Evolutionary conservation across 2,113 vertebrate species (phyloP).

Genomic region (pig (Sus scrofa)): DNA sequence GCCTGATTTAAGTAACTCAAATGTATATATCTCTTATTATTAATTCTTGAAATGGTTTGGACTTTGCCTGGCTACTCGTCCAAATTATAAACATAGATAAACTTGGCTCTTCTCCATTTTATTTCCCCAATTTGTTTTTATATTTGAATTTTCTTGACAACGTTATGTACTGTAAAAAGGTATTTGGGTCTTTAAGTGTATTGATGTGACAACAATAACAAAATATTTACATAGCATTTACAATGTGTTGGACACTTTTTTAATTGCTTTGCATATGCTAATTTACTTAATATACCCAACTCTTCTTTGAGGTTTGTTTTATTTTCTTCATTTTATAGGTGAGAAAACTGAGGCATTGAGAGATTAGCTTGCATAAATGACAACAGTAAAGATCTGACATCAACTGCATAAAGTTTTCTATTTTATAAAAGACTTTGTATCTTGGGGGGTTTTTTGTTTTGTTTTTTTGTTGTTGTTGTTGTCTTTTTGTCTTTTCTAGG

Average conservation of each 20-base stretch:
- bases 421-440: background rate
- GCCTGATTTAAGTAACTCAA: background rate
- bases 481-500: too few relatives aligned
- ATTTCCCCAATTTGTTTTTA: background rate
- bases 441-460: too few relatives aligned
- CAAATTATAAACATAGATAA: conserved; percentile 35
- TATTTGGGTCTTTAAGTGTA: background rate
- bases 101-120: background rate
- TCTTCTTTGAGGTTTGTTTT: background rate
- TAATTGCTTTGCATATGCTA: background rate
- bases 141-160: conserved; percentile 19
- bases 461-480: too few relatives aligned
- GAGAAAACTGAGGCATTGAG: background rate
- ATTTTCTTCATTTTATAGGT: background rate
- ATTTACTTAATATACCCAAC: background rate
- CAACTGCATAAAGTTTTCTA: background rate
- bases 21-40: background rate
- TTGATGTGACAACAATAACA: background rate
- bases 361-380: background rate
- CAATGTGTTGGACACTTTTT: background rate
- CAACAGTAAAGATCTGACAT: background rate
- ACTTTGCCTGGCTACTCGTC: background rate
- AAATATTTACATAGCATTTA: conserved; percentile 22
- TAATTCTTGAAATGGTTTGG: background rate
- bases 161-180: background rate